These are phyloP conservation scores for Saccopteryx bilineata DNA, from an alignment of 2,113 vertebrate species.

Conservation along the genomic window DNA sequence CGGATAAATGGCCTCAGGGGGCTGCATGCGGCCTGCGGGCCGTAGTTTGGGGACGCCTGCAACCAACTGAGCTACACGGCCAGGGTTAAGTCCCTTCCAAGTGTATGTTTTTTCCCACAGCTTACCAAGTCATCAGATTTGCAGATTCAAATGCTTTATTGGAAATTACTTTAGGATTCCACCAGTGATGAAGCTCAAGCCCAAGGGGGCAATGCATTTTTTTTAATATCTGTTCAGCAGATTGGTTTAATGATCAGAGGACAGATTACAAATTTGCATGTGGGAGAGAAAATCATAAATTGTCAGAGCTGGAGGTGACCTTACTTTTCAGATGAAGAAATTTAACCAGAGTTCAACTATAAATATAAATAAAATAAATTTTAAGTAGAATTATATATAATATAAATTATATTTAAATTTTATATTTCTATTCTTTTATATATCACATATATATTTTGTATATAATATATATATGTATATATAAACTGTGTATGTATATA, in stretches of 20 bases:
- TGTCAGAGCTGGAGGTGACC: constrained; percentile 66
- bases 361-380: neutral
- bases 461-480: neutral
- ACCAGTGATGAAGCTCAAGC: neutral
- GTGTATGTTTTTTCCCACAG: neutral
- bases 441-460: neutral
- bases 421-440: neutral
- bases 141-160: constrained; percentile 4
- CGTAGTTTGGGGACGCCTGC: too few species aligned
- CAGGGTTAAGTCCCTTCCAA: too few species aligned
- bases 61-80: too few species aligned
- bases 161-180: constrained; percentile 25
- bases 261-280: constrained; percentile 71
- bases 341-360: constrained; percentile 29
- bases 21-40: too few species aligned
- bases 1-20: too few species aligned
- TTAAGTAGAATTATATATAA: neutral
- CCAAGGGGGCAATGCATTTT: constrained; percentile 24
- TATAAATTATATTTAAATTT: neutral
- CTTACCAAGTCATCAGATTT: neutral
- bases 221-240: constrained; percentile 32
- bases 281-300: constrained; percentile 60
- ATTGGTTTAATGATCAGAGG: constrained; percentile 73
- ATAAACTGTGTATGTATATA: too few species aligned
- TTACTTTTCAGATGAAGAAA: constrained; percentile 63